Base-by-base conservation (phyloP, 2,113 vertebrate species). In the Pelecanus crispus region DNA sequence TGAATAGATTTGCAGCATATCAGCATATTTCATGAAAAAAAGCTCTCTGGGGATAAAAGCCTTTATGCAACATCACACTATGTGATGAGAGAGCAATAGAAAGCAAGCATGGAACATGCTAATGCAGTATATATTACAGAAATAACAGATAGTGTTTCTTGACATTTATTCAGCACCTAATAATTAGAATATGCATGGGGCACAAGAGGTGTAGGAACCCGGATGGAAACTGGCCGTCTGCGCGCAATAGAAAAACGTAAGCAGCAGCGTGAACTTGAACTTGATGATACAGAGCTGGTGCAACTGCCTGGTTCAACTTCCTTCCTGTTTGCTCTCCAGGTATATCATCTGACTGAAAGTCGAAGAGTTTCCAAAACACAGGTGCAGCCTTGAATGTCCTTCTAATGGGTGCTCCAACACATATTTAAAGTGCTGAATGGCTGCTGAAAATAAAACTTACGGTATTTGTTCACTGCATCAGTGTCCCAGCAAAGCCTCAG, bases 1-100 rank as follows among this genome's bases (percentile, higher is more conserved):
- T 87, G 93, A 72, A 79, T 95, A 78, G 55, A 72, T 89, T 96
- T 96, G 63, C 73, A 93, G 63, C 59, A 75, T 86, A 89, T 97
- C 86, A 87, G 55, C 82, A 78, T 75, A 79, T 94, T 96, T 31
- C 28, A 29, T 61, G 83, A 88, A 86, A 17, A 70, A 82, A 92
- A 79, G n/a, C 73, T 87, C 84, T 87, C 91, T 82, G 28, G 81
- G 92, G 91, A 97, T 94, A 77, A 94, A 91, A 91, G 66, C 50
- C 66, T 94, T 91, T 87, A 58, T 95, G 83, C 91, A 66, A 21
- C 63, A 66, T 85, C 95, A 94, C 52, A 11, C 73, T 68, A 34
- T 71, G 81, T 31, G 86, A 89, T 91, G 62, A 53, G 66, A 81
- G 90, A 89, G 93, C 86, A 73, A 63, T 7, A 55, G 63, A 81